phyloP scores from a whole-genome alignment of 1,140 invertebrate species.

The Ceratosolen fusciceps region DNA sequence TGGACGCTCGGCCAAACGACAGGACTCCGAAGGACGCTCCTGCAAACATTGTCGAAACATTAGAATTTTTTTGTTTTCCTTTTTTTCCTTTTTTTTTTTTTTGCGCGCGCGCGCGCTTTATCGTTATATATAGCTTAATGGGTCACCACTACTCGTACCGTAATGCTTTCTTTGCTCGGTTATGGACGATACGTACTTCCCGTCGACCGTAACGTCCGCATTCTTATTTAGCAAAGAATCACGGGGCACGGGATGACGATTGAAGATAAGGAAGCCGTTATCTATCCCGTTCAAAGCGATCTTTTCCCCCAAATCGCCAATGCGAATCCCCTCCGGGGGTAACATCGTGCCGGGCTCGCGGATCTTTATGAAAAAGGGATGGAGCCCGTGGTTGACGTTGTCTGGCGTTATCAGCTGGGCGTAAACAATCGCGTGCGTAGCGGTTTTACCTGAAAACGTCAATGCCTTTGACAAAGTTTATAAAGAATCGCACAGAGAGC shows the following conservation, averaged over 20 bases:
- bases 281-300: constrained; percentile 90
- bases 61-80: too few relatives aligned
- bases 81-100: too few relatives aligned
- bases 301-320: constrained; percentile 92
- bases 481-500: neutral
- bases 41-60: too few relatives aligned
- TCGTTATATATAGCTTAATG: too few relatives aligned
- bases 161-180: constrained; percentile 84
- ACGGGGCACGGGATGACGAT: constrained; percentile 87
- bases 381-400: constrained; percentile 86
- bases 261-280: constrained; percentile 92
- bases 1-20: constrained; percentile 85
- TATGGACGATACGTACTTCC: constrained; percentile 84
- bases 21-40: constrained; percentile 87
- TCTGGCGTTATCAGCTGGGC: constrained; percentile 86
- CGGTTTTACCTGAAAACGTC: constrained; percentile 79
- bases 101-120: constrained; percentile 3
- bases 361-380: constrained; percentile 88
- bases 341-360: constrained; percentile 82
- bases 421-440: constrained; percentile 90
- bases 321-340: constrained; percentile 79
- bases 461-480: neutral
- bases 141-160: too few relatives aligned
- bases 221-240: constrained; percentile 88
- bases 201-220: constrained; percentile 88